Evolutionary conservation across 2,113 vertebrate genomes (phyloP), one percentile per base, ranked within the genome.

Genomic region (Tricholaema leucomelas): DNA sequence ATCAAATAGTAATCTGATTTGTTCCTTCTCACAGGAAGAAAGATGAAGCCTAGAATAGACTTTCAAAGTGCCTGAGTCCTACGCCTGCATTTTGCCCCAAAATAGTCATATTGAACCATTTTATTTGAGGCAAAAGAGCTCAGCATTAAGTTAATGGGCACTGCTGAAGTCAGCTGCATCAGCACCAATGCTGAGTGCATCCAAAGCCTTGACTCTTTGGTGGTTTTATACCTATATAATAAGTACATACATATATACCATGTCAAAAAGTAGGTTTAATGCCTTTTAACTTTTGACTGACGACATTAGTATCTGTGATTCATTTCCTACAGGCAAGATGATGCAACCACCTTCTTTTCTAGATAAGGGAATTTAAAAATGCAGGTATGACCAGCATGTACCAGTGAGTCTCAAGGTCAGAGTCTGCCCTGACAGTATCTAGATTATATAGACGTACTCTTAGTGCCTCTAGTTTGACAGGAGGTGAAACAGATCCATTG

Each of bases 31-130:
- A 81, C 70, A 93, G 92, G 93, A 95, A 95, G 83, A 64, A 33
- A 91, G 54, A 72, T 54, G 35, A 92, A 88, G 59, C 77, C 44
- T 69, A 65, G 83, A 95, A 92, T 88, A 94, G 71, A 6, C 40
- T 94, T 85, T 52, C 81, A 94, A 92, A 94, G 61, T 93, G 52
- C 83, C 28, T 10, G 16, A 78, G 38, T 94, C 70, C 56, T 78
- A 31, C 0, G 48, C 56, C 70, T 94, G 65, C 88, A 76, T 87
- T 95, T 94, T 93, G 28, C 88, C 91, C 86, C 44, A 88, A 94
- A 95, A 95, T 96, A 92, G 88, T 92, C 84, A 40, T 92, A 96
- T 96, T n/a, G 93, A 95, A 67, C 88, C 28, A 80, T 92, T 94
- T 88, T 91, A 93, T 94, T 88, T 84, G 76, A 92, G 63, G 61